Percentiles rank a stretch among this genome's conserved stretches.
These are phyloP conservation scores for Magallana ariakensis DNA, from an alignment of 1,140 invertebrate species.

Conservation along the genomic window DNA sequence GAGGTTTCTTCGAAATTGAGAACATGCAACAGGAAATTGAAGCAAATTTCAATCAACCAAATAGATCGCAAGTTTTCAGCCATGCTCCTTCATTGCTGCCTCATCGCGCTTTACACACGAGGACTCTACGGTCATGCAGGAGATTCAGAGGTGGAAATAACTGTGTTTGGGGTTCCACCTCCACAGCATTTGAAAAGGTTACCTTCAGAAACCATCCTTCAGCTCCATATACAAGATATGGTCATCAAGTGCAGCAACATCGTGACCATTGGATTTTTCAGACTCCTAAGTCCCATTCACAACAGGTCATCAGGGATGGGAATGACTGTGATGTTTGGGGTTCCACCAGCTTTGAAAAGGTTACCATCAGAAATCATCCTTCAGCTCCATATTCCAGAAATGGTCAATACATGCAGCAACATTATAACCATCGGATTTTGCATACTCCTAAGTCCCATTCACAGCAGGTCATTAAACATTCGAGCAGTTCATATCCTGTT, in stretches of 20 bases:
- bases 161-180: background rate
- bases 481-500: background rate
- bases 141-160: background rate
- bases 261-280: background rate
- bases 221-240: background rate
- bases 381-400: background rate
- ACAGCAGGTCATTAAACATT: background rate
- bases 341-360: background rate
- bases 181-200: background rate
- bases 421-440: background rate
- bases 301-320: background rate
- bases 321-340: background rate
- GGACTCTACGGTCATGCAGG: background rate
- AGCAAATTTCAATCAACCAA: background rate
- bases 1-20: background rate
- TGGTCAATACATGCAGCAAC: background rate
- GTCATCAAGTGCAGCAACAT: background rate
- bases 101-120: background rate
- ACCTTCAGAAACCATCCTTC: constrained; percentile 9
- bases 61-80: background rate
- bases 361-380: background rate
- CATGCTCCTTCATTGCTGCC: background rate
- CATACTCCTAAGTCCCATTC: background rate
- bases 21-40: background rate
- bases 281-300: background rate